Conservation (phyloP, 2,888 invertebrate species). For the Tenthredo livida region DNA sequence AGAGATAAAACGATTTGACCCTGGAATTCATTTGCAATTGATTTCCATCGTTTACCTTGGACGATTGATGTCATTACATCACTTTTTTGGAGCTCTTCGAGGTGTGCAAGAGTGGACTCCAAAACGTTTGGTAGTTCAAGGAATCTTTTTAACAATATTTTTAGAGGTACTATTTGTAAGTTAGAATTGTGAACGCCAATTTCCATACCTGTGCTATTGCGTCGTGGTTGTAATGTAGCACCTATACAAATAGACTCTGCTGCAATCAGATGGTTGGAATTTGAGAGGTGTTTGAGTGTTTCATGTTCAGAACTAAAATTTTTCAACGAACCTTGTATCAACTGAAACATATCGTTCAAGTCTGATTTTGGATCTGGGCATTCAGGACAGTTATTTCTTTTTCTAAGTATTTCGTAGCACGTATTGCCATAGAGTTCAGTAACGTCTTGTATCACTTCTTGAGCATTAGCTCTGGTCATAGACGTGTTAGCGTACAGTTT, state of each 20-base stretch:
- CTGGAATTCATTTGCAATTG: slow-evolving; percentile 49
- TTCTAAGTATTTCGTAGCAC: slow-evolving; percentile 19
- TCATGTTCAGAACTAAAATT: slow-evolving; percentile 22
- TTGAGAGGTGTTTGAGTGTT: slow-evolving; percentile 19
- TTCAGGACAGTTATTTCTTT: slow-evolving; percentile 37
- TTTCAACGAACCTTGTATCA: slow-evolving; percentile 35
- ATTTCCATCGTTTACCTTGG: slow-evolving; percentile 55
- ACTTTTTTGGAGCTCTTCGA: slow-evolving; percentile 35
- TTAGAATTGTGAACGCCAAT: slow-evolving; percentile 17
- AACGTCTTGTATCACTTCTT: slow-evolving; percentile 53
- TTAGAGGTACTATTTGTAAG: slow-evolving; percentile 54
- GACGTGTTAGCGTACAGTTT: slow-evolving; percentile 53
- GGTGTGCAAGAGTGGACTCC: slow-evolving; percentile 41
- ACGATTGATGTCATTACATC: slow-evolving; percentile 44
- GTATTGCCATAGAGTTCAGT: slow-evolving; percentile 47
- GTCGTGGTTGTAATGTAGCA: slow-evolving; percentile 42
- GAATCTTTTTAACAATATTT: slow-evolving; percentile 56
- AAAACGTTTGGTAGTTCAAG: slow-evolving; percentile 58
- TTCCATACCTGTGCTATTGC: slow-evolving; percentile 16
- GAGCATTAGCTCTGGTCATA: slow-evolving; percentile 51
- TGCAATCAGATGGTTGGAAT: slow-evolving; percentile 53
- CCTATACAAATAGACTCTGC: slow-evolving; percentile 47
- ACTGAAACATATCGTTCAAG: slow-evolving; percentile 47
- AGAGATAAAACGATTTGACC: slow-evolving; percentile 55
- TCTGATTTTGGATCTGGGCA: slow-evolving; percentile 47